Evolutionary conservation across 2,797 vertebrate genomes (phyloP).

Genomic region (Lycodopsis pacificus): DNA sequence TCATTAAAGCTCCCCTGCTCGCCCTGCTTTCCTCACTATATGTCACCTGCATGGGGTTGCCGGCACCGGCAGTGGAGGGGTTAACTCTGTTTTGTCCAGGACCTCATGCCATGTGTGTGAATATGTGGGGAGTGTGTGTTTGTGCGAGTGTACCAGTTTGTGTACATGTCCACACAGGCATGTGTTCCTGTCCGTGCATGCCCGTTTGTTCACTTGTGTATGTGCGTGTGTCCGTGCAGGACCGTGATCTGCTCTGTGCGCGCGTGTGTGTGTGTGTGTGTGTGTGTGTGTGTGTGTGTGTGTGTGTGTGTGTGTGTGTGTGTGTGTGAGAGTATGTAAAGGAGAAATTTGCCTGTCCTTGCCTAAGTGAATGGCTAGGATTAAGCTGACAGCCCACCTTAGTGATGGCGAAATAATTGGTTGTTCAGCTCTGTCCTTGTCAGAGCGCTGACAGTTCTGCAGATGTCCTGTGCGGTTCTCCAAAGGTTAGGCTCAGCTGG

Average conservation of each 20-base stretch:
- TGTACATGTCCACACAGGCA: slow-evolving; percentile 74
- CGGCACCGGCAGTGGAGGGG: slow-evolving; percentile 81
- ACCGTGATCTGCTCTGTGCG: slow-evolving; percentile 50
- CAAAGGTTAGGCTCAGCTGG: slow-evolving; percentile 99
- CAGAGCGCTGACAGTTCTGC: slow-evolving; percentile 99
- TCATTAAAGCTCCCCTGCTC: slow-evolving; percentile 80
- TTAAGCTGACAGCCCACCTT: slow-evolving; percentile 99
- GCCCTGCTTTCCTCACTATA: slow-evolving; percentile 75
- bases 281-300: slow-evolving; percentile 62
- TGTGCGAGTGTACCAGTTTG: slow-evolving; percentile 55
- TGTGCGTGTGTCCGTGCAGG: slow-evolving; percentile 62
- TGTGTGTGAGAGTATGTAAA: slow-evolving; percentile 90
- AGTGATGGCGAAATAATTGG: slow-evolving; percentile 99
- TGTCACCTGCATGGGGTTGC: slow-evolving; percentile 78
- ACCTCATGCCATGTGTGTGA: slow-evolving; percentile 69
- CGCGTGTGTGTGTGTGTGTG: slow-evolving; percentile 61
- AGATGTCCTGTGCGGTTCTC: slow-evolving; percentile 99
- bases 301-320: slow-evolving; percentile 63
- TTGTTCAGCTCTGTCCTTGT: slow-evolving; percentile 99
- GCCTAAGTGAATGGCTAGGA: slow-evolving; percentile 99
- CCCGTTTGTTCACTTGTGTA: slow-evolving; percentile 70
- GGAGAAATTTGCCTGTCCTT: slow-evolving; percentile 99
- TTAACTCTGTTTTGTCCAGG: slow-evolving; percentile 90
- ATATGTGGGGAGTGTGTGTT: slow-evolving; percentile 58
- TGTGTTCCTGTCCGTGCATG: slow-evolving; percentile 63